Evolutionary conservation across 2,113 vertebrate species (phyloP), one percentile per base, ranked within the genome.

Genomic region (Menidia beryllina): DNA sequence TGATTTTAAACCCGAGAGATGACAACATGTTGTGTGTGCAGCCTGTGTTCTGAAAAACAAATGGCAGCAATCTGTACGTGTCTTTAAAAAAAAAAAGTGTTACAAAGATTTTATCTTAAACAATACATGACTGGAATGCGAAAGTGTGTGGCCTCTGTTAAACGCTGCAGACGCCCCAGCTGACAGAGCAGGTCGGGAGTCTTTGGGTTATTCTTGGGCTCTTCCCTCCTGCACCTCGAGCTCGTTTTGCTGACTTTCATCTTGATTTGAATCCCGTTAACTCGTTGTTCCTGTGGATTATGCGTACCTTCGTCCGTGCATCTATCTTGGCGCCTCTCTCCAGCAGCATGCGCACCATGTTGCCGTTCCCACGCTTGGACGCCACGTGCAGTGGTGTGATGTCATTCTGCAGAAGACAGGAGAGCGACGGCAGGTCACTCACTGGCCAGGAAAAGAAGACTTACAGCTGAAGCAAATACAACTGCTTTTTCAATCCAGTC

Each of bases 341-440:
- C 88, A 99, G 93, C 52, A 99, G 84, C 56, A 99, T 94, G 86
- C 96, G 96, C 70, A 99, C 97, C 98, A 98, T 99, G 74, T 99
- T 99, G 85, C 95, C 93, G 1, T 99, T 99, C 81, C 97, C 97
- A 70, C 97, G 94, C 92, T 99, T 99, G 0, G 97, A 97, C 19
- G 97, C 97, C 62, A 99, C 97, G 2, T 99, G 97, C 77, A 99
- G 92, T 0, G 97, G 97, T 0, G 97, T 99, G 79, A 99, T 99
- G 91, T 98, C 97, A 57, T 99, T 99, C 97, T 99, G 92, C 25
- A 45, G 36, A 45, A 15, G n/a, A 59, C 15, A 4, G 17, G 7
- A 39, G 41, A 52, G 57, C 30, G 55, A 39, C 3, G 30, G 20
- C 43, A 38, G 3, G 0, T 20, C 45, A 30, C 9, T 58, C 48